Conservation (phyloP, 1,140 invertebrate genomes). For the Brachystomella parvula region DNA sequence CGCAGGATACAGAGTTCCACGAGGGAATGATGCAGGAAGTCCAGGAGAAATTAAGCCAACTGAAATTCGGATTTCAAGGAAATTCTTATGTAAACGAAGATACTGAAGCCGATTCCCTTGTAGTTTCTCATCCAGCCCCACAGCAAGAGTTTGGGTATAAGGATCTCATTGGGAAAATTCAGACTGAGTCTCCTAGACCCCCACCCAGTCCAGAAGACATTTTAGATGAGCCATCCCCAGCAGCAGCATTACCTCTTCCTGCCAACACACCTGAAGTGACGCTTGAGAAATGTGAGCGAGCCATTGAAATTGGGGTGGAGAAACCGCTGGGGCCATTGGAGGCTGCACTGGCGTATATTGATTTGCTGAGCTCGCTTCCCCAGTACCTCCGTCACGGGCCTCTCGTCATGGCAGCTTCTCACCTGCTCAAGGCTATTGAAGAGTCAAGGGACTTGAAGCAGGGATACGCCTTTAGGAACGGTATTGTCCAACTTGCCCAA, state of each 20-base stretch:
- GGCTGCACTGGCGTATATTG: constrained; percentile 23
- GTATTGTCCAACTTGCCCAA: constrained; percentile 21
- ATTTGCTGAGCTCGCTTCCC: constrained; percentile 25
- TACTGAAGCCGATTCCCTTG: constrained; percentile 1
- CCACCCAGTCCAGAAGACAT: constrained; percentile 1
- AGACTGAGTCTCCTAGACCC: constrained; percentile 10
- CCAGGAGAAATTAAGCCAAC: constrained; percentile 11
- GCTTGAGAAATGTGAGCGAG: constrained; percentile 23
- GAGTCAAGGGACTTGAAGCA: background rate
- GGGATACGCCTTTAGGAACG: constrained; percentile 25
- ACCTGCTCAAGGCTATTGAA: constrained; percentile 27
- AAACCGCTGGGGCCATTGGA: constrained; percentile 16
- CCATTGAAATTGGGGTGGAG: constrained; percentile 10
- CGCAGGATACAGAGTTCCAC: constrained; percentile 26
- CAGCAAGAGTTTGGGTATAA: constrained; percentile 27
- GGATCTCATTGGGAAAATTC: constrained; percentile 13
- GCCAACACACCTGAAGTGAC: constrained; percentile 27
- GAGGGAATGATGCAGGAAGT: constrained; percentile 21
- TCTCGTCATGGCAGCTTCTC: constrained; percentile 29
- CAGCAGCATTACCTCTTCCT: background rate
- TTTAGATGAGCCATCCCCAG: background rate
- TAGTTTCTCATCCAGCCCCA: constrained; percentile 19
- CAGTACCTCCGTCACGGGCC: constrained; percentile 18
- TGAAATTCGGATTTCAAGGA: constrained; percentile 13
- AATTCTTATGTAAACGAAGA: constrained; percentile 14